Conservation (phyloP, 2,797 vertebrate genomes). For the Limnodromus scolopaceus region DNA sequence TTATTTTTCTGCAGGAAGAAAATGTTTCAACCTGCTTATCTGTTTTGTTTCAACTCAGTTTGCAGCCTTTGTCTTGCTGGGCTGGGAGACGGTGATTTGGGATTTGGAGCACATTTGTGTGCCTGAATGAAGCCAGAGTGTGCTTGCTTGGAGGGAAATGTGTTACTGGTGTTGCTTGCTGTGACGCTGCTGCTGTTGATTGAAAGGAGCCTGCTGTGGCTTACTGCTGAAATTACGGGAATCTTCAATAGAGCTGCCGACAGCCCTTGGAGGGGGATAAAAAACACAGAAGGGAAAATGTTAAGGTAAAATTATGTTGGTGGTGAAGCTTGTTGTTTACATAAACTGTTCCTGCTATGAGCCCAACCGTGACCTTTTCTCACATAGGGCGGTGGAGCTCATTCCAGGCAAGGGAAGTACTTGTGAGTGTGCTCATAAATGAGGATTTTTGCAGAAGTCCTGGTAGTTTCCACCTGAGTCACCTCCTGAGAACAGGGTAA, state of each 20-base stretch:
- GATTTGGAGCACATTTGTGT: conserved; percentile 34
- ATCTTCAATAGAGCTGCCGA: neutral
- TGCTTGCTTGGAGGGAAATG: conserved; percentile 36
- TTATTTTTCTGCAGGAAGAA: conserved; percentile 2
- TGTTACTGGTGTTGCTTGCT: conserved; percentile 20
- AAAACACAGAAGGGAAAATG: conserved; percentile 16
- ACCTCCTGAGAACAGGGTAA: neutral
- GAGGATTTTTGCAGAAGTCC: neutral
- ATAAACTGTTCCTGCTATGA: neutral
- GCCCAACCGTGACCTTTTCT: neutral
- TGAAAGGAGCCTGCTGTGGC: conserved; percentile 60
- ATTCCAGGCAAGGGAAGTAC: neutral
- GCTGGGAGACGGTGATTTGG: conserved; percentile 15
- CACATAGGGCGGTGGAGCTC: neutral
- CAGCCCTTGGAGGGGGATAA: neutral
- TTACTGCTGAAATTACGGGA: conserved; percentile 41
- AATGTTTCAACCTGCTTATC: conserved; percentile 2
- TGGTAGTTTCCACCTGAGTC: neutral
- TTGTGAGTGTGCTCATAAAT: neutral
- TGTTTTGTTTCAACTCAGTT: conserved; percentile 49
- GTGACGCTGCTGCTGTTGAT: conserved; percentile 25
- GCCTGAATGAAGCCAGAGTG: conserved; percentile 10
- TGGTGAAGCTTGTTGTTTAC: neutral
- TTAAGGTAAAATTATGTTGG: neutral
- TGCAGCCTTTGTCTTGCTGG: conserved; percentile 52